These are phyloP conservation scores for Chaetodon trifasciatus DNA, from an alignment of 2,797 vertebrate genomes.

Conservation along the genomic window DNA sequence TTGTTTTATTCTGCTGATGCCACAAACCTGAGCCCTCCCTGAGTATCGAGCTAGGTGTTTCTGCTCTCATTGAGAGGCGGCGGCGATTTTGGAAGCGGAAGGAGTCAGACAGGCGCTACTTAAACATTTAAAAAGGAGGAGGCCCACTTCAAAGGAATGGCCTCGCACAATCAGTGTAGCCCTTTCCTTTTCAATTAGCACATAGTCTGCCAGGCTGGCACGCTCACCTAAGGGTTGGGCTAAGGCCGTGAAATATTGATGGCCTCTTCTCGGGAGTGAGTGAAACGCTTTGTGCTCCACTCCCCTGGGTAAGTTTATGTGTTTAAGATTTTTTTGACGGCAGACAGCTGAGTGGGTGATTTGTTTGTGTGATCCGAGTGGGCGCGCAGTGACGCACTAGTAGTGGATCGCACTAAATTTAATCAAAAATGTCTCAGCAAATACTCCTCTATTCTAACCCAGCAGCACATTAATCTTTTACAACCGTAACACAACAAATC, in stretches of 20 bases:
- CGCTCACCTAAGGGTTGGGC: slow-evolving; percentile 70
- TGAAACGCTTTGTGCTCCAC: slow-evolving; percentile 54
- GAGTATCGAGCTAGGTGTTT: slow-evolving; percentile 33
- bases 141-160: slow-evolving; percentile 79
- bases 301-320: slow-evolving; percentile 72
- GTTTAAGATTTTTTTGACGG: slow-evolving; percentile 61
- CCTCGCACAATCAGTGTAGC: slow-evolving; percentile 78
- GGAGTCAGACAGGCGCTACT: slow-evolving; percentile 68
- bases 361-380: slow-evolving; percentile 63
- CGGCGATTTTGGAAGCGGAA: slow-evolving; percentile 44
- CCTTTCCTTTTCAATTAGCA: slow-evolving; percentile 82
- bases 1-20: slow-evolving; percentile 33
- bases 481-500: slow-evolving; percentile 57
- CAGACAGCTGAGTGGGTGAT: slow-evolving; percentile 51
- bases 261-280: slow-evolving; percentile 64
- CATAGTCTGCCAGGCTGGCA: slow-evolving; percentile 69
- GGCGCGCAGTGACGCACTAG: slow-evolving; percentile 32
- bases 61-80: slow-evolving; percentile 51
- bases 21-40: slow-evolving; percentile 13
- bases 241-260: slow-evolving; percentile 82
- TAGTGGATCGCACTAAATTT: slow-evolving; percentile 43
- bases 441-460: slow-evolving; percentile 46
- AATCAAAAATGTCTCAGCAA: slow-evolving; percentile 55
- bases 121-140: slow-evolving; percentile 82
- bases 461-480: slow-evolving; percentile 63